Evolutionary conservation across 2,888 invertebrate genomes (phyloP), one percentile per base, ranked within the genome.

Genomic region (Leptura quadrifasciata): DNA sequence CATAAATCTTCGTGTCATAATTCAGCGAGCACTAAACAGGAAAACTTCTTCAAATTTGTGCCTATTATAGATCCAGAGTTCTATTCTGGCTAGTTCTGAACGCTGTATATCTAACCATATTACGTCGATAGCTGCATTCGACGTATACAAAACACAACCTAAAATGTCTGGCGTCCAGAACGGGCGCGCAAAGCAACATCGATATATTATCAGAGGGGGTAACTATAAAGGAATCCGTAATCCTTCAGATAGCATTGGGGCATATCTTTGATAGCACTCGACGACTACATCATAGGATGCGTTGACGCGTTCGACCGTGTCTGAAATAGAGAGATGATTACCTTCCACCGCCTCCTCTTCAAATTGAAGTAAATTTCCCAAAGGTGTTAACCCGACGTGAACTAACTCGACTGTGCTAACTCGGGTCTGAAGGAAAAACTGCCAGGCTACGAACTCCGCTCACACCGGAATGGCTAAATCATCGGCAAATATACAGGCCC

Each of bases 361-460:
- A 84, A 85, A 84, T 85, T 82, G 79, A 76, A 83, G 82, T 80
- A 80, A 85, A 85, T 85, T 85, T 85, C 85, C 85, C 85, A 85
- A 84, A 85, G 85, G 85, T 85, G 85, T 84, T 79, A 83, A 83
- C 81, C 82, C 78, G 81, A 79, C 76, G 78, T 65, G 78, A 65
- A 63, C 18, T 24, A 35, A 65, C 21, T 65, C 65, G 65, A 52
- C 52, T 52, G 64, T 64, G 65, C 52, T 52, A 65, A 52, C 65
- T 27, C 27, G 24, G n/a, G 8, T 12, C 17, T 31, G n/a, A n/a
- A 18, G 60, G 60, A 31, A 61, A 61, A 47, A 64, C 63, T 35
- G 63, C 17, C 20, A 18, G 39, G n/a, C 35, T 12, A 18, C 15
- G 17, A n/a, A 35, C 31, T 18, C 39, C 39, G 35, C 35, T 31